Base-by-base conservation (phyloP, 1,140 invertebrate genomes). In the Drosophila murphyi region DNA sequence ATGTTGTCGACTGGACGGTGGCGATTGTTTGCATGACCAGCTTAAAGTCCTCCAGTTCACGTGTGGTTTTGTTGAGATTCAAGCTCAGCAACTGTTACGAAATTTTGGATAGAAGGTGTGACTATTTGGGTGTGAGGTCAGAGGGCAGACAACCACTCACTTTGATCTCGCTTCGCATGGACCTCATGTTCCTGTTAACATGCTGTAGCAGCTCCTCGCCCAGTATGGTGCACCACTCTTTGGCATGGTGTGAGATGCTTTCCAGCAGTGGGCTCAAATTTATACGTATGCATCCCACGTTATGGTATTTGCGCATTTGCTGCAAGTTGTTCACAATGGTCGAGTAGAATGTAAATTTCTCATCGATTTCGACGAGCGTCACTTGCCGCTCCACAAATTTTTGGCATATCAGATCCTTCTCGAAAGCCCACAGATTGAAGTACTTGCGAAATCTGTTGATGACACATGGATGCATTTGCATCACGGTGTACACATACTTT, bases 321-420 rank as follows among this genome's bases (percentile, higher is more conserved):
- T 95, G 80, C 37, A 98, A 91, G 72, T 97, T 96, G 2, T 95
- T 93, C n/a, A 97, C 95, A 5, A 97, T 95, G 61, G 95, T 94
- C 78, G 95, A 95, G 91, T 97, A 98, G 93, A 96, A 97, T 82
- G 95, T 95, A 79, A 98, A 96, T 92, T 96, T 96, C 68, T 97
- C 95, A 83, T 98, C 96, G 93, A 96, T 97, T 69, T 95, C 94
- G 28, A 95, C 93, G 3, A 98, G 94, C 8, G 95, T 95, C 3
- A 96, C 95, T 85, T 95, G 94, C 57, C 95, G 95, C 34, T 93
- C 92, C 3, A 96, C 94, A 93, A 97, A 98, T 90, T 96, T 96
- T 75, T 97, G 95, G 73, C 96, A 96, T 3, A 95, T 94, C 10
- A 94, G 85, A 54, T 94, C 93, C 93, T 98, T 98, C 82, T 98